Base-by-base conservation (phyloP, 2,888 invertebrate genomes). In the Drosophila monieri region DNA sequence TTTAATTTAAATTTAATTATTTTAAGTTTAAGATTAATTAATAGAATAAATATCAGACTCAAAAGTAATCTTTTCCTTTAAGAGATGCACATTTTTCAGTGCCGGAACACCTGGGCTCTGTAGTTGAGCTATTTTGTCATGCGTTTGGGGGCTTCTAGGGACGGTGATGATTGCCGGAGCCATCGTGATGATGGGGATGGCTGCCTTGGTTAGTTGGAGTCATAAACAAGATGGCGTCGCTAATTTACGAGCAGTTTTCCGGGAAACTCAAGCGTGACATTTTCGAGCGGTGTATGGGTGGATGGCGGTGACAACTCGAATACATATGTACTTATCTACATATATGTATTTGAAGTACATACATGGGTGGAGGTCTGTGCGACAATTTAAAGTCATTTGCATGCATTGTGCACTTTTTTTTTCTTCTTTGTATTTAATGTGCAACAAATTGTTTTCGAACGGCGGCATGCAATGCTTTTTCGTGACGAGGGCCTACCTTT, bases 371-470 rank as follows among this genome's bases (percentile, higher is more conserved):
- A 27, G 27, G 71, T 51, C 65, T 51, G 72, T 80, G 76, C 76
- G 85, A 78, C 73, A 85, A 85, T 77, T 88, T 81, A 62, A 81
- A 83, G 85, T 88, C 86, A 83, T 83, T 83, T 83, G 88, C 83
- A 85, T 83, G 83, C 78, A 83, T 85, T 83, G 81, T 83, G 73
- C 81, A 74, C 66, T 83, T 83, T 43, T 43, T 43, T 15, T 37
- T 52, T 30, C 35, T 21, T 41, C 14, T 41, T n/a, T 21, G 43
- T 21, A 43, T 81, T 87, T 78, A 77, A 88, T 86, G 78, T 78
- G 77, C 76, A 78, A 80, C 76, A 90, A 89, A 89, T 90, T 89
- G 85, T 89, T 89, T 89, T 89, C 78, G 80, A 88, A 74, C 74
- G n/a, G 71, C 73, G 68, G 66, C 75, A 76, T 88, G 78, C 81